These are phyloP conservation scores for Ochropleura leucogaster DNA, from an alignment of 2,888 invertebrate species.

Conservation along the genomic window DNA sequence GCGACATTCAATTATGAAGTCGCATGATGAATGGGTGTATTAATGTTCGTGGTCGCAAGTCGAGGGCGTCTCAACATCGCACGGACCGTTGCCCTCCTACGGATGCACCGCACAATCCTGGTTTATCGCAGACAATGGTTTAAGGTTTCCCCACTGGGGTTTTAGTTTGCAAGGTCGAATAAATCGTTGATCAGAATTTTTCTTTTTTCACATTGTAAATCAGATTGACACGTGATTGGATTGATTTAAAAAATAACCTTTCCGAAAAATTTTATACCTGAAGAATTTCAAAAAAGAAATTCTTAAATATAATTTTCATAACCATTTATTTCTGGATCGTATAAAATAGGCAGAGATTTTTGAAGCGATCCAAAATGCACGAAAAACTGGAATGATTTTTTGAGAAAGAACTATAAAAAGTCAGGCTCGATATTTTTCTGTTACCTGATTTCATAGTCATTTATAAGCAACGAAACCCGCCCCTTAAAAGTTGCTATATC, in stretches of 20 bases:
- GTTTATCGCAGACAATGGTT: constrained; percentile 60
- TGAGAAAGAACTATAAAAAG: constrained; percentile 29
- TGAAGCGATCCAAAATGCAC: background rate
- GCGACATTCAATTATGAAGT: constrained; percentile 61
- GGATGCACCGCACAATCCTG: constrained; percentile 57
- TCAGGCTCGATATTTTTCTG: constrained; percentile 38
- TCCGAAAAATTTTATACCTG: background rate
- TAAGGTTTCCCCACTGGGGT: constrained; percentile 36
- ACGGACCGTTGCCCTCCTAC: constrained; percentile 58
- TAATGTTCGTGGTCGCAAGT: constrained; percentile 55
- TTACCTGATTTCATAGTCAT: constrained; percentile 56
- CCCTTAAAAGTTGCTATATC: constrained; percentile 56
- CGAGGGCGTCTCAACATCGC: constrained; percentile 61
- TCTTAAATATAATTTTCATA: background rate
- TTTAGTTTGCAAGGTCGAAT: background rate
- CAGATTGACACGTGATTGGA: background rate
- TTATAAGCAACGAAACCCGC: constrained; percentile 56
- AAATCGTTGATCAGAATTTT: background rate
- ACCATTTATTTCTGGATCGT: background rate
- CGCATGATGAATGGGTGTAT: constrained; percentile 62
- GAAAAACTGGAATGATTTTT: constrained; percentile 6
- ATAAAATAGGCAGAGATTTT: background rate
- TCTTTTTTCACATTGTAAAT: background rate
- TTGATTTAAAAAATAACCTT: background rate
- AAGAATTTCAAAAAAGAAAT: background rate